Evolutionary conservation across 2,888 invertebrate species (phyloP), one percentile per base, ranked within the genome.

Genomic region (Heteromurus nitidus): DNA sequence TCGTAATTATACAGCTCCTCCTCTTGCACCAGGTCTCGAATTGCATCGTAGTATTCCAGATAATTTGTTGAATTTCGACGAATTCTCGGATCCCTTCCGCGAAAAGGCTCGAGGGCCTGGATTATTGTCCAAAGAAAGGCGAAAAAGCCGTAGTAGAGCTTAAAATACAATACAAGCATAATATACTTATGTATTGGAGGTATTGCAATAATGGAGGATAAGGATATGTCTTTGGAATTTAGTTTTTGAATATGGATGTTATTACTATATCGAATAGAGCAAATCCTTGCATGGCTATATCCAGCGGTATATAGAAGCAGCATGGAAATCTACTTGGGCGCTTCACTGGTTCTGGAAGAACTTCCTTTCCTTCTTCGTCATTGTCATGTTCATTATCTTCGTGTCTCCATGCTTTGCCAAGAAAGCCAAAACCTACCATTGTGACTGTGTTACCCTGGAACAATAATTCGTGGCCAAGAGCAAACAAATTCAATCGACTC

Each of bases 271-370:
- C 77, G 36, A 70, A 20, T n/a, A 79, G 20, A 3, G 69, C 77
- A 26, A 79, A 64, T 20, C 69, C 64, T 70, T 64, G 36, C 77
- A 79, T 79, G 18, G 53, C 77, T 42, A 79, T 79, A 16, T 79
- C 77, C n/a, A 79, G 50, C 9, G 77, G 77, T 36, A 79, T 64
- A 16, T 70, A 22, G n/a, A 69, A 79, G 16, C 69, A 79, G 36
- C 77, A 79, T 9, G 77, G 70, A 30, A 70, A 79, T 3, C 69
- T 53, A 28, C n/a, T 13, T 5, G 9, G 2, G 1, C 24, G 36
- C 65, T 65, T 28, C n/a, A n/a, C n/a, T n/a, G n/a, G n/a, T n/a
- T n/a, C n/a, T n/a, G n/a, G n/a, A n/a, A n/a, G n/a, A n/a, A n/a
- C n/a, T n/a, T n/a, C n/a, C n/a, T n/a, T n/a, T n/a, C n/a, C n/a